A percentile compares a stretch with the other conserved stretches of the same genome.
Evolutionary conservation across 1,140 invertebrate genomes (phyloP).

Genomic region (Dendrolimus punctatus): DNA sequence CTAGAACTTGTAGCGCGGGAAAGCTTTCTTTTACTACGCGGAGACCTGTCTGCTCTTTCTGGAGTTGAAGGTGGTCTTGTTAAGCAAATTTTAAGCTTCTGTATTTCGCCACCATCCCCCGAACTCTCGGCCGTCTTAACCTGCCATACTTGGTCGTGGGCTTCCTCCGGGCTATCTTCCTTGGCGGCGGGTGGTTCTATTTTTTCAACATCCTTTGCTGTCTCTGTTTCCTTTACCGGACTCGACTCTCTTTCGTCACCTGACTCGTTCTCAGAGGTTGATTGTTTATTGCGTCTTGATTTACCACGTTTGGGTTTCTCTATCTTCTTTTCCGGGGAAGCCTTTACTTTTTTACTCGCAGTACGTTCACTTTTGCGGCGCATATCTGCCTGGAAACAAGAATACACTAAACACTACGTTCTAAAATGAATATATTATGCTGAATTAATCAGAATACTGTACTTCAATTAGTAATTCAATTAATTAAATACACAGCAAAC

Average conservation of each 20-base stretch:
- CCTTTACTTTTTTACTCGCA: slow-evolving; percentile 44
- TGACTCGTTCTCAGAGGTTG: slow-evolving; percentile 53
- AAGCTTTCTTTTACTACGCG: slow-evolving; percentile 60
- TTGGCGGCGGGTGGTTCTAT: slow-evolving; percentile 31
- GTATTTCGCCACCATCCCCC: slow-evolving; percentile 50
- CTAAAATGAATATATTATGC: too few relatives aligned
- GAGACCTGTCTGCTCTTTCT: slow-evolving; percentile 53
- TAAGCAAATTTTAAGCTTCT: slow-evolving; percentile 62
- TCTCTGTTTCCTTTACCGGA: slow-evolving; percentile 26
- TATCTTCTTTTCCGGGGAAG: slow-evolving; percentile 54
- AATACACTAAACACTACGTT: neutral
- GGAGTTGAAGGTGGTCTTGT: slow-evolving; percentile 58
- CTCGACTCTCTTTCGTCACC: slow-evolving; percentile 29
- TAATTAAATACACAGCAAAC: too few relatives aligned
- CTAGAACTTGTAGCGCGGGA: slow-evolving; percentile 56
- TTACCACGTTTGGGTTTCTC: slow-evolving; percentile 51
- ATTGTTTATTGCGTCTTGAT: slow-evolving; percentile 49
- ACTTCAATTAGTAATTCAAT: too few relatives aligned
- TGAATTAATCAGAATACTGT: too few relatives aligned
- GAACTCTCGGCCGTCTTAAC: slow-evolving; percentile 50
- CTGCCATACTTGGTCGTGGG: slow-evolving; percentile 58
- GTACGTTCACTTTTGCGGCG: slow-evolving; percentile 62
- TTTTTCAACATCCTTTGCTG: slow-evolving; percentile 20
- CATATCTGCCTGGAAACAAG: slow-evolving; percentile 37
- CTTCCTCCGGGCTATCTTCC: slow-evolving; percentile 43